phyloP scores from a whole-genome alignment of 2,888 invertebrate genomes.

The Euspilapteryx auroguttella region DNA sequence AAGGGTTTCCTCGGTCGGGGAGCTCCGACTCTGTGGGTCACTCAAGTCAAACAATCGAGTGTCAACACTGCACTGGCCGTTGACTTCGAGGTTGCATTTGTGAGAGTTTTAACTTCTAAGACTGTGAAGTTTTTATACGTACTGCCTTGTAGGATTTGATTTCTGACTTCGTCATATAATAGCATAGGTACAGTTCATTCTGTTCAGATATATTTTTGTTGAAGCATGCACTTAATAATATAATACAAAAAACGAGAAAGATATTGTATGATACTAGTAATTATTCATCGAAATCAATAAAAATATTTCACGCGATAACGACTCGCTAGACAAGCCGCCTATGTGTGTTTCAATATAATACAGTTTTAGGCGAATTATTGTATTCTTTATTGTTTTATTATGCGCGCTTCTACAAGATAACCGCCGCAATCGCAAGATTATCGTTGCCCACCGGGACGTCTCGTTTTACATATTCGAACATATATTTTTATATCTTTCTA shows the following conservation, averaged over 20 bases:
- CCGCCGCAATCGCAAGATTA: slow-evolving; percentile 45
- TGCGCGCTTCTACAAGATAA: slow-evolving; percentile 29
- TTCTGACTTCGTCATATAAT: too few species aligned
- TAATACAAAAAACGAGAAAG: background rate
- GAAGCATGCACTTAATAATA: too few species aligned
- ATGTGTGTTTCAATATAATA: slow-evolving; percentile 18
- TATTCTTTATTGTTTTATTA: slow-evolving; percentile 38
- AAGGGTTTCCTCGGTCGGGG: too few species aligned
- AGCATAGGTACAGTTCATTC: too few species aligned
- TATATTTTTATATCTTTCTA: too few species aligned
- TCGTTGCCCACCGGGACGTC: slow-evolving; percentile 38
- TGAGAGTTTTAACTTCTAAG: slow-evolving; percentile 17
- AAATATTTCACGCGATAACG: slow-evolving; percentile 27
- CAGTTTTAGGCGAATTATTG: slow-evolving; percentile 33
- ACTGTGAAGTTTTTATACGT: too few species aligned
- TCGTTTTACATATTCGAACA: too few species aligned
- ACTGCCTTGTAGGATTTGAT: too few species aligned
- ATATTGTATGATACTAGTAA: too few species aligned
- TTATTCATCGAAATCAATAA: slow-evolving; percentile 1
- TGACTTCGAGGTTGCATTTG: slow-evolving; percentile 23
- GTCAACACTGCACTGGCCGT: slow-evolving; percentile 54
- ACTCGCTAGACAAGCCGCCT: slow-evolving; percentile 42
- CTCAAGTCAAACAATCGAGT: slow-evolving; percentile 40
- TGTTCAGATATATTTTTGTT: too few species aligned
- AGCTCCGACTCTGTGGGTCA: slow-evolving; percentile 32